Evolutionary conservation across 1,140 invertebrate genomes (phyloP).

Genomic region (Calosoma granatense): DNA sequence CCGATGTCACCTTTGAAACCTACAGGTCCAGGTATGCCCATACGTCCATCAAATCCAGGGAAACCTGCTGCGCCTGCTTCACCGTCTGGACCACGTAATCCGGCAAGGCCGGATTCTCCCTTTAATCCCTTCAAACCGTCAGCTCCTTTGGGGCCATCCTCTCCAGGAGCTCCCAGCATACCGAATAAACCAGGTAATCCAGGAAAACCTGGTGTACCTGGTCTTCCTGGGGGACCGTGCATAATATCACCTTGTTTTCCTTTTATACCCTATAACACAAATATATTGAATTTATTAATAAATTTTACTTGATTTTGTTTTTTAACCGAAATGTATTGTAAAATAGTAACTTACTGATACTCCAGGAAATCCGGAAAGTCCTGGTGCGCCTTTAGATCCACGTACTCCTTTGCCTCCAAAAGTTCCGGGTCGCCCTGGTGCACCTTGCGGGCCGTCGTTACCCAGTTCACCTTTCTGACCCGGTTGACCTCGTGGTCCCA

Average conservation of each 20-base stretch:
- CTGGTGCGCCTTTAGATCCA: constrained; percentile 40
- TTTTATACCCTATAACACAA: constrained; percentile 49
- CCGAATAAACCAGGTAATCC: constrained; percentile 55
- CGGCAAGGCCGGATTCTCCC: constrained; percentile 44
- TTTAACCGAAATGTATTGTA: constrained; percentile 32
- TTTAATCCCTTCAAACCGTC: constrained; percentile 41
- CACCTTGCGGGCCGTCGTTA: constrained; percentile 37
- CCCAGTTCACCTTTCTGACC: constrained; percentile 48
- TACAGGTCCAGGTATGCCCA: constrained; percentile 52
- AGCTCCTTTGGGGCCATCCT: constrained; percentile 48
- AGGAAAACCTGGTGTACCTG: constrained; percentile 33
- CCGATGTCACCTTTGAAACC: constrained; percentile 69
- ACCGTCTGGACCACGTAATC: constrained; percentile 40
- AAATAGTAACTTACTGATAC: constrained; percentile 32
- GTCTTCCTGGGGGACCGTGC: constrained; percentile 39
- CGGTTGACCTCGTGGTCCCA: constrained; percentile 41
- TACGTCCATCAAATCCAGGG: constrained; percentile 41
- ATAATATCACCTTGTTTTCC: constrained; percentile 39
- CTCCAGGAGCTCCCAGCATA: constrained; percentile 47
- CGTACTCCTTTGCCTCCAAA: constrained; percentile 46
- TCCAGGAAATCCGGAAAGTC: constrained; percentile 26
- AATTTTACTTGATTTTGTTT: constrained; percentile 50
- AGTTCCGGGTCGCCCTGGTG: constrained; percentile 38
- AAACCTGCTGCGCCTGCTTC: constrained; percentile 34
- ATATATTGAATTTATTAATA: constrained; percentile 25